phyloP scores from a whole-genome alignment of 2,888 invertebrate genomes.

The Cylloceria caligata region DNA sequence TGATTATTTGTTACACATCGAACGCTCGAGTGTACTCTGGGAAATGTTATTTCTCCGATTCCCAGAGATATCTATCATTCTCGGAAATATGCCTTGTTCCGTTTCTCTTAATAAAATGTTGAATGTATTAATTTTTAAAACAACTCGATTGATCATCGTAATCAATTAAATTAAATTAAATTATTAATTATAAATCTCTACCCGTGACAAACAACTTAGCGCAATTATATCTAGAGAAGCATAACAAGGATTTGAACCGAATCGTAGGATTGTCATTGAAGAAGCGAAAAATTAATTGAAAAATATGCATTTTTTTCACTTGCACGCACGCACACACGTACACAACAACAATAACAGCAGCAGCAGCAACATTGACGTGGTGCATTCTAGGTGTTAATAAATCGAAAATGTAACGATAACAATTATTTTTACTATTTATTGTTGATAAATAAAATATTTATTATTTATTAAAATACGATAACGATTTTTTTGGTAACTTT shows the following conservation, averaged over 20 bases:
- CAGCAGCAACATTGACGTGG: too few species aligned
- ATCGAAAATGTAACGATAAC: too few species aligned
- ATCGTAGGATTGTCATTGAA: not conserved
- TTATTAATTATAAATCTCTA: not conserved
- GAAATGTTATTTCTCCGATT: constrained; percentile 25
- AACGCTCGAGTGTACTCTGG: not conserved
- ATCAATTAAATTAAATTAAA: not conserved
- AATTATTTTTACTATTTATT: too few species aligned
- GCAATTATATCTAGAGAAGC: not conserved
- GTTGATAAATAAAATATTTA: too few species aligned
- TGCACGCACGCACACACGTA: too few species aligned
- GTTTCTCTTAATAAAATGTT: not conserved
- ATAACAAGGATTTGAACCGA: not conserved
- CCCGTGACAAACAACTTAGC: not conserved
- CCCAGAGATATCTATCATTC: constrained; percentile 9
- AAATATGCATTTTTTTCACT: not conserved
- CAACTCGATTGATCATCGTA: not conserved
- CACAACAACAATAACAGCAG: too few species aligned
- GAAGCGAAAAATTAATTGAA: not conserved
- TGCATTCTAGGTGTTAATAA: too few species aligned
- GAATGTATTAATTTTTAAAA: not conserved
- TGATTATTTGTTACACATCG: constrained; percentile 9
- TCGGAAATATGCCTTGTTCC: not conserved
- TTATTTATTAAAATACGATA: too few species aligned
- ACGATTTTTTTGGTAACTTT: too few species aligned